Base-by-base conservation (phyloP, 2,797 vertebrate species). In the Cichlasoma orientale region DNA sequence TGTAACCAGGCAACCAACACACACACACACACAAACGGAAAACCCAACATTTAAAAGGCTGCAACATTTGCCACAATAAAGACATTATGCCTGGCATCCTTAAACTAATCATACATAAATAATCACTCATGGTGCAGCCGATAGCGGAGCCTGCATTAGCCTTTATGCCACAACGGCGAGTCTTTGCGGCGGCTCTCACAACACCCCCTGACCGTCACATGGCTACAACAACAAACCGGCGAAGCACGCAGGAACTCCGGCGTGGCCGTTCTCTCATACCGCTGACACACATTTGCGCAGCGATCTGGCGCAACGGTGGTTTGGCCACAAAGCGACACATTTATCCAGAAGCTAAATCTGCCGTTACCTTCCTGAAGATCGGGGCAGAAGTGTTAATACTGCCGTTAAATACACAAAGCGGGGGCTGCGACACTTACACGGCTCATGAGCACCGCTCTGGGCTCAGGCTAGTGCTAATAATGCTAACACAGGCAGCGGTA, bases 1-100 rank as follows among this genome's bases (percentile, higher is more conserved):
- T 54, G 91, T 93, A 89, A 89, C 92, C 87, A 77, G 70, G 92
- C 88, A 93, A 93, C 92, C 71, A 27, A 57, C n/a, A 83, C 83
- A 80, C 41, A 33, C 31, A 33, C 31, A 56, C 78, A 86, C 75
- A 79, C 69, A 80, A 59, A 53, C 61, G 11, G 5, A 56, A 19
- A 36, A 56, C 7, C 55, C 21, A 10, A 25, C 23, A 50, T 11
- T 25, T 27, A 36, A 50, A 29, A 19, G 13, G 31, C 9, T 38
- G 12, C 1, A 16, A 18, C 16, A 19, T 50, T 7, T 50, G 16
- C 47, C 47, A 7, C 10, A 8, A 7, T 16, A 16, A 23, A 19
- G 10, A 68, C 5, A 50, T 50, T n/a, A 14, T 13, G 4, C 50
- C 18, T 0, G 25, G 1, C 44, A 31, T n/a, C 13, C 19, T 12